A percentile compares a stretch with the other conserved stretches of the same genome.
These are phyloP conservation scores for Apis cerana DNA, from an alignment of 1,140 invertebrate species.

Conservation along the genomic window DNA sequence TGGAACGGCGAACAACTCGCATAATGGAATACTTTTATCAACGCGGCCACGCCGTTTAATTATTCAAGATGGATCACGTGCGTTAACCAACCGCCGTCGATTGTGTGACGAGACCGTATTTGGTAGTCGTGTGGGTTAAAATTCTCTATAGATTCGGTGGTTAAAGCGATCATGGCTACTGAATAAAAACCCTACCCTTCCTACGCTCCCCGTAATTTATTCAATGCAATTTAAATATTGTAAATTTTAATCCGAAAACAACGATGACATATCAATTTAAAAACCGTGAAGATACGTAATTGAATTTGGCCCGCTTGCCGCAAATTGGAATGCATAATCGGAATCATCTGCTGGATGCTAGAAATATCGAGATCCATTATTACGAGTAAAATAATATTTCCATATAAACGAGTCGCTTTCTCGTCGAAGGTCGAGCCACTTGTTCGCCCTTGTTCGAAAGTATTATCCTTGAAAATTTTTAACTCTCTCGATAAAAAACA, in stretches of 20 bases:
- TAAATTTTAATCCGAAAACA: background rate
- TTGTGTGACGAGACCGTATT: conserved; percentile 34
- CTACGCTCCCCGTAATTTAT: background rate
- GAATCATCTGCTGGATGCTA: background rate
- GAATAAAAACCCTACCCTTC: conserved; percentile 11
- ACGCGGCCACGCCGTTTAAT: conserved; percentile 67
- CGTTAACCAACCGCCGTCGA: conserved; percentile 55
- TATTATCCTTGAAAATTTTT: too few relatives aligned
- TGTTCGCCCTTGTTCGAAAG: too few relatives aligned
- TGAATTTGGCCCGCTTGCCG: background rate
- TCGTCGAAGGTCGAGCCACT: too few relatives aligned
- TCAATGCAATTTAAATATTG: background rate
- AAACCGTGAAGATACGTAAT: background rate
- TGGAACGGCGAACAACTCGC: conserved; percentile 64
- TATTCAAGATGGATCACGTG: conserved; percentile 71
- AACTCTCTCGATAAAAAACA: too few relatives aligned
- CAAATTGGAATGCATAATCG: background rate
- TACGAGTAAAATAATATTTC: too few relatives aligned
- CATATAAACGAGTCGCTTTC: too few relatives aligned
- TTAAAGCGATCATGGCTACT: conserved; percentile 10
- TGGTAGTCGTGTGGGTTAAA: conserved; percentile 18
- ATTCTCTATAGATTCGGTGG: conserved; percentile 48
- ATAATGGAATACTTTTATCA: conserved; percentile 76
- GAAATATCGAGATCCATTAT: background rate
- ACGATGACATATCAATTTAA: background rate